Evolutionary conservation across 2,888 invertebrate genomes (phyloP), one percentile per base, ranked within the genome.

Genomic region (Polietes domitor): DNA sequence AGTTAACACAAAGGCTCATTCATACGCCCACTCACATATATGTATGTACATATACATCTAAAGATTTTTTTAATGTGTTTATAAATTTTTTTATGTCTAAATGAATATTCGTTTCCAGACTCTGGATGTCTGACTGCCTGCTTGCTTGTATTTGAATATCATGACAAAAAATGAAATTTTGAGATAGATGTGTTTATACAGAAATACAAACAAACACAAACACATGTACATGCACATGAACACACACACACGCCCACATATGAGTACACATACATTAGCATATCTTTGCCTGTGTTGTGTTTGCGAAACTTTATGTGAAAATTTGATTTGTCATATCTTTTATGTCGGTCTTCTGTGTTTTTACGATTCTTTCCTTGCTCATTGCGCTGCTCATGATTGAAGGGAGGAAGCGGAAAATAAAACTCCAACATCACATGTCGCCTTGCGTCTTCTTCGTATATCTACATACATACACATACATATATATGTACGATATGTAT

Each of bases 251-350:
- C 50, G 9, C 50, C 2, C 50, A n/a, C 6, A 19, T 17, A 50
- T n/a, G 2, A 2, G n/a, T 4, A 53, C 53, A 53, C 53, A 21
- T 53, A 53, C 21, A 21, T 53, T 19, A 21, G 19, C 53, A 21
- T 53, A 19, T 53, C 3, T 53, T 21, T 5, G 2, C 9, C 4
- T 53, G 53, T 53, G 53, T 50, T 50, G 17, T 53, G 17, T 53
- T 19, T 53, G 19, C 9, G 10, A 53, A 53, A 17, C 28, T 70
- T 70, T 28, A 47, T 58, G 61, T 65, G 77, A 19, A 68, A 73
- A 82, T 77, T 73, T 73, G 73, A 82, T 77, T 82, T 77, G 58
- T 68, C 73, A 73, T 61, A 58, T 73, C 73, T 74, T 72, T 77
- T 77, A 77, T 61, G 28, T 53, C 19, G 50, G 17, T 12, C 63